Evolutionary conservation across 2,113 vertebrate genomes (phyloP), one percentile per base, ranked within the genome.

Genomic region (Beaufortia kweichowensis): DNA sequence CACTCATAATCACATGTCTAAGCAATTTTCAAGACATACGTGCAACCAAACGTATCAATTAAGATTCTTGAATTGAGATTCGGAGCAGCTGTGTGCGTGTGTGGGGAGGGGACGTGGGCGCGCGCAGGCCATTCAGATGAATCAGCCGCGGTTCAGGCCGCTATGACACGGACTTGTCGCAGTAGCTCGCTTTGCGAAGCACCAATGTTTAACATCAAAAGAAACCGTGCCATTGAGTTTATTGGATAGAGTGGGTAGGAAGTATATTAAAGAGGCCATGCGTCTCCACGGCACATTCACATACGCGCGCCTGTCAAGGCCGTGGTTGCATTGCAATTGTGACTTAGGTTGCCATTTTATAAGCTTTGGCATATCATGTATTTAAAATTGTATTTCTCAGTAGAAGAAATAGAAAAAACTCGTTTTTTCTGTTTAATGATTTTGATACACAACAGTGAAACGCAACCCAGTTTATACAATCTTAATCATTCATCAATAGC

Each of bases 91-190:
- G 28, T 68, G 56, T 63, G n/a, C 23, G n/a, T 46, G 35, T 12
- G 23, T 56, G 26, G 57, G 48, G 65, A 0, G 6, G 28, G 23
- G 23, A 11, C 61, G 77, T 85, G 60, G 56, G 82, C 76, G 81
- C 75, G 68, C 83, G 76, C 43, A 85, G 48, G 63, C 48, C 71
- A 79, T 87, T 82, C 77, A 79, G 84, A 88, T 90, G 85, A 91
- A 91, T 92, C 87, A 88, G 86, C 87, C 41, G 71, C 41, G 23
- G 55, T 43, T 23, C 43, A 19, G 86, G 77, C 78, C 72, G 79
- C 56, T 78, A 11, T 85, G 77, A 88, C 81, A 85, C 76, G 86
- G 46, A 86, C 86, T 87, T 80, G 83, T 75, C 88, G 85, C 82
- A 88, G 80, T 65, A 80, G 81, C 85, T 61, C 31, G 43, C 35